phyloP scores from a whole-genome alignment of 1,140 invertebrate species.

The Papilio polytes region DNA sequence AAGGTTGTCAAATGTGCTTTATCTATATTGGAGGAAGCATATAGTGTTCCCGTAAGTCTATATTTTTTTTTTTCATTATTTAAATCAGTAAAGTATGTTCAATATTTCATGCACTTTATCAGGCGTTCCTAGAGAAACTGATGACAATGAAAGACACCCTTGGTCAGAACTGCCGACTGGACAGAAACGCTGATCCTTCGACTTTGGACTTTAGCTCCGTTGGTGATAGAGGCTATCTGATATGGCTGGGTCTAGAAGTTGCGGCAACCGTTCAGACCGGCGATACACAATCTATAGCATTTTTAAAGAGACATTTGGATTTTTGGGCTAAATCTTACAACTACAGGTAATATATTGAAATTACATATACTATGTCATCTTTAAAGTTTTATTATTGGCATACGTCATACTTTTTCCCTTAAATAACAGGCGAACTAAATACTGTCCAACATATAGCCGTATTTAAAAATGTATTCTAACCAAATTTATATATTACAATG shows the following conservation, averaged over 20 bases:
- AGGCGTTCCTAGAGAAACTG: slow-evolving; percentile 91
- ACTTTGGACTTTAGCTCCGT: slow-evolving; percentile 86
- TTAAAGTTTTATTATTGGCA: too few species aligned
- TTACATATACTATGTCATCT: too few species aligned
- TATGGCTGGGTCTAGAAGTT: slow-evolving; percentile 93
- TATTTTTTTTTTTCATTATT: background rate
- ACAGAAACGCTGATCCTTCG: slow-evolving; percentile 83
- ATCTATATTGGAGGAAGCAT: slow-evolving; percentile 12
- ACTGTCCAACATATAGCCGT: too few species aligned
- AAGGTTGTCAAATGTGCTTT: slow-evolving; percentile 51
- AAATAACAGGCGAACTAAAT: too few species aligned
- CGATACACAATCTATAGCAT: slow-evolving; percentile 86
- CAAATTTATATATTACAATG: too few species aligned
- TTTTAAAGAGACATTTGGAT: slow-evolving; percentile 89
- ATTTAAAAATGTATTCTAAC: too few species aligned
- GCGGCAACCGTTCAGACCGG: slow-evolving; percentile 88
- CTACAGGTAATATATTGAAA: slow-evolving; percentile 88
- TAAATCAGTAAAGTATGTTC: too few species aligned
- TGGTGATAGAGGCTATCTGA: slow-evolving; percentile 92
- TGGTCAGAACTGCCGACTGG: slow-evolving; percentile 67
- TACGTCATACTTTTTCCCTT: too few species aligned
- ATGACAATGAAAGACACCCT: slow-evolving; percentile 86
- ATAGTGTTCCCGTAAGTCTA: background rate
- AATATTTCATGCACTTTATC: slow-evolving; percentile 55
- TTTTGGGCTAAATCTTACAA: slow-evolving; percentile 91